Evolutionary conservation across 2,888 invertebrate species (phyloP).

Genomic region (Phasia obesa): DNA sequence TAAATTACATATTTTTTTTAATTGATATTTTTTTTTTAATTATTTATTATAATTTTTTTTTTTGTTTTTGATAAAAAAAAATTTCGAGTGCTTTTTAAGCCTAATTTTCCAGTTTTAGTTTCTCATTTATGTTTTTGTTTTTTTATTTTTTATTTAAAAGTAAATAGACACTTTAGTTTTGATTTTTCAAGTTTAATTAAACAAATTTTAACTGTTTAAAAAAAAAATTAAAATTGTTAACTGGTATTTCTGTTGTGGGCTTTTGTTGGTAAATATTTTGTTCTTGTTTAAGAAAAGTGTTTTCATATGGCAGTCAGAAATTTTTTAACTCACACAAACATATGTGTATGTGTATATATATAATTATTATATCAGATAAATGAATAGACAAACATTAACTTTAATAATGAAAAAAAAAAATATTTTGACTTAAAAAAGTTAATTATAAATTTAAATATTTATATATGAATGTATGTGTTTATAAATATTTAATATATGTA

Average conservation of each 20-base stretch:
- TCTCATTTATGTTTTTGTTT: slow-evolving; percentile 3
- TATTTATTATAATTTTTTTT: no score
- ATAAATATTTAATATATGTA: background rate
- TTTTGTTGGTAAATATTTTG: no score
- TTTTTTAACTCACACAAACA: slow-evolving; percentile 40
- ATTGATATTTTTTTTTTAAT: background rate
- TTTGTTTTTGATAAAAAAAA: no score
- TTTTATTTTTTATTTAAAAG: slow-evolving; percentile 16
- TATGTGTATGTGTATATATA: no score
- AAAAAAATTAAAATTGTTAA: slow-evolving; percentile 6
- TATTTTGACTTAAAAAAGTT: no score
- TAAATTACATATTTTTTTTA: slow-evolving; percentile 1
- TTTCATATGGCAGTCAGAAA: slow-evolving; percentile 67
- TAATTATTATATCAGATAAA: no score
- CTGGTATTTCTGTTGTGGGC: slow-evolving; percentile 32
- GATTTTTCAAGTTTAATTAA: no score
- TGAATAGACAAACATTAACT: no score
- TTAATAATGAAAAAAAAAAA: no score
- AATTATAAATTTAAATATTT: no score
- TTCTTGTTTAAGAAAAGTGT: slow-evolving; percentile 49
- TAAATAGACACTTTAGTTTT: no score
- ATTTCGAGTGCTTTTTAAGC: slow-evolving; percentile 67
- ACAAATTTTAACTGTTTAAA: no score
- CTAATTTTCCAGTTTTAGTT: slow-evolving; percentile 25
- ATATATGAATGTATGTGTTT: background rate